Evolutionary conservation across 1,140 invertebrate genomes (phyloP), one percentile per base, ranked within the genome.

Genomic region (Holcopasites calliopsidis): DNA sequence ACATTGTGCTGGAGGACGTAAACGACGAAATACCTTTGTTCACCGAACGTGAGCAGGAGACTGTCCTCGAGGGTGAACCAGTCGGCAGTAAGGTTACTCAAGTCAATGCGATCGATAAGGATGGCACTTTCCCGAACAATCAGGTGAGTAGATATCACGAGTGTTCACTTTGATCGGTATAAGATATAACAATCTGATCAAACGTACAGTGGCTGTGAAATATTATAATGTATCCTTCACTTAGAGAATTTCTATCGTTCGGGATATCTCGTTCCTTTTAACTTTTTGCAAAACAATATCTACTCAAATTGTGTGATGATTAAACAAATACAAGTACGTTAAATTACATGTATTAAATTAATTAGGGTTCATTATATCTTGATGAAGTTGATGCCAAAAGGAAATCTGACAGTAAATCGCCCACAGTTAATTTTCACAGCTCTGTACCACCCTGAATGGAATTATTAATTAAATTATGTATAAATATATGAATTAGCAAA

Each of bases 11-110:
- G 54, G 96, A 98, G 92, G 98, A 99, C 91, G 97, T 98, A 54
- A 99, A 99, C 91, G 98, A 99, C 91, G 97, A 99, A 92, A 98
- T 99, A 88, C 97, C 97, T 8, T 92, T 98, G 73, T 99, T 98
- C 91, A 98, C 97, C 74, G 97, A 98, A 93, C 93, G 97, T 85
- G 97, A 98, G 91, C 97, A 98, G 90, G 97, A 98, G 92, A 98
- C 96, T 18, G 97, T 98, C 49, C 93, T 98, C 61, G 97, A 98
- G 92, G 97, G 97, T 57, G 97, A 99, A 92, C 97, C 96, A 31
- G 95, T 97, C 77, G 97, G 98, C 44, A 98, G 97, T 60, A 97
- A 97, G 93, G 98, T 99, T 69, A 98, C 97, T 28, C 97, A 98
- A 92, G 97, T 99, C 81, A 97, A 98, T 90, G 98, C 98, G 28